These are phyloP conservation scores for Picus viridis DNA, from an alignment of 2,797 vertebrate species.

Conservation along the genomic window DNA sequence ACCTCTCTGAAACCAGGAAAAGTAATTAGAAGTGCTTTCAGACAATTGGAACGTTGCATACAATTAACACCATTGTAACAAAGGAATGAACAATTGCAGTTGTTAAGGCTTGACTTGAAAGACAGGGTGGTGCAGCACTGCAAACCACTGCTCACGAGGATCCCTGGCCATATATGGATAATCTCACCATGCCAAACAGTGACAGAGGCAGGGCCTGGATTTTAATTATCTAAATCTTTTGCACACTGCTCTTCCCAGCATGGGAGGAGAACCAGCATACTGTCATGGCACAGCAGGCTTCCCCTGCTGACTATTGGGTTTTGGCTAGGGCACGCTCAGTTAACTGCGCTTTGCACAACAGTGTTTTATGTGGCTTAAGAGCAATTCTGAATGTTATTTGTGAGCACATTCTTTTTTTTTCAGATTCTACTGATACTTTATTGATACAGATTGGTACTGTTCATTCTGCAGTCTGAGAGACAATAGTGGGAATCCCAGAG, in stretches of 20 bases:
- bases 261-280: not conserved
- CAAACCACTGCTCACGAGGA: not conserved
- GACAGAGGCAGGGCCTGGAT: not conserved
- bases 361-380: not conserved
- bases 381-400: not conserved
- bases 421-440: not conserved
- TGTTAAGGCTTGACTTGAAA: not conserved
- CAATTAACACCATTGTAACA: not conserved
- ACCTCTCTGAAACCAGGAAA: not conserved
- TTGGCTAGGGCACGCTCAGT: not conserved
- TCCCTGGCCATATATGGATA: not conserved
- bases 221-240: not conserved
- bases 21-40: not conserved
- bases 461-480: not conserved
- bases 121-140: not conserved
- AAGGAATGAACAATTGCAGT: not conserved
- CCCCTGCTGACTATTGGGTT: not conserved
- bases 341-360: not conserved
- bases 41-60: not conserved
- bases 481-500: not conserved
- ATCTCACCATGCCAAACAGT: not conserved
- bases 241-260: not conserved
- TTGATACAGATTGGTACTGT: not conserved
- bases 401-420: not conserved
- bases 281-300: not conserved